Conservation (phyloP, 64 coral and sea anemone species). For the Dendrophyllia cribrosa region DNA sequence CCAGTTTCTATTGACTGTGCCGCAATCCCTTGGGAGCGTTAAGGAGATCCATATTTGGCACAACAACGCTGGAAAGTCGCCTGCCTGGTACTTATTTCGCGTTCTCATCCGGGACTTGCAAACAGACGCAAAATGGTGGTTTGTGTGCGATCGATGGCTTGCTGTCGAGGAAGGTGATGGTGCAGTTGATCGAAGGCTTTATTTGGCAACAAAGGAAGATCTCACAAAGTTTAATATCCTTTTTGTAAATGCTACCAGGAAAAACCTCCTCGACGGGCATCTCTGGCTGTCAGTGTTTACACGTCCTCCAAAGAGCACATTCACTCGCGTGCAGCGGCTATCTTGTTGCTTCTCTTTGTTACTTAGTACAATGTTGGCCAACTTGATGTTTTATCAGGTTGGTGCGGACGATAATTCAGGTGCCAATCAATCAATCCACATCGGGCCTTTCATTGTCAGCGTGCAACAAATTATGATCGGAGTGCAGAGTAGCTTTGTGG, state of each 20-base stretch:
- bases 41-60: conserved; percentile 90
- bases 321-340: conserved; percentile 87
- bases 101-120: conserved; percentile 89
- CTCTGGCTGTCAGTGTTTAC: conserved; percentile 91
- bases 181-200: conserved; percentile 40
- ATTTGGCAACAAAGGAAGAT: conserved; percentile 68
- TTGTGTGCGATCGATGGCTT: conserved; percentile 87
- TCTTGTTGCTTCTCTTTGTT: conserved; percentile 84
- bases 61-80: conserved; percentile 75
- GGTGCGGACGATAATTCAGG: conserved; percentile 19
- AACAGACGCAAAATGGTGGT: conserved; percentile 85
- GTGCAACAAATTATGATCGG: conserved; percentile 75
- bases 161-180: conserved; percentile 91
- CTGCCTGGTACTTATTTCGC: conserved; percentile 87
- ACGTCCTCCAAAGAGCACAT: conserved; percentile 77
- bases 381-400: conserved; percentile 89
- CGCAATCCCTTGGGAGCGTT: conserved; percentile 73
- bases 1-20: conserved; percentile 86
- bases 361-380: conserved; percentile 85
- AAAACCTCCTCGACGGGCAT: conserved; percentile 88
- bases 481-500: conserved; percentile 83
- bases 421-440: conserved; percentile 1
- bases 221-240: conserved; percentile 89
- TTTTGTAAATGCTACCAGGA: conserved; percentile 86
- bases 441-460: conserved; percentile 77